These are phyloP conservation scores for Rhogogaster chlorosoma DNA, from an alignment of 2,888 invertebrate genomes.

Conservation along the genomic window DNA sequence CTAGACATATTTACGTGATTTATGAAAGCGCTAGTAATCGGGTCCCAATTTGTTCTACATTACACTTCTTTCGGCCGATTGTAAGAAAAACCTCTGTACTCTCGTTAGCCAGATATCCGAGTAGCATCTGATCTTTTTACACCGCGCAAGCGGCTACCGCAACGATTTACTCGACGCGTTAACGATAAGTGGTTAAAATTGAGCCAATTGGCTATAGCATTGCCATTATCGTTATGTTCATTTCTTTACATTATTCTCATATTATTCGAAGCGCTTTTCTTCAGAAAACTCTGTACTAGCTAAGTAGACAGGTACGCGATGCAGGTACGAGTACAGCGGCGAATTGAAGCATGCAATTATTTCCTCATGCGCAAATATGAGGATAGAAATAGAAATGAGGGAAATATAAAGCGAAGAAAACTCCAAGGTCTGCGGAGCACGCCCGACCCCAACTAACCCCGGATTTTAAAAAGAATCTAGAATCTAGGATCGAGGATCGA, in stretches of 20 bases:
- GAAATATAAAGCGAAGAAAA: slow-evolving; percentile 26
- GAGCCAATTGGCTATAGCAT: slow-evolving; percentile 21
- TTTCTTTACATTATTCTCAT: not conserved
- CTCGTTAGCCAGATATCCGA: not conserved
- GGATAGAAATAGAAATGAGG: not conserved
- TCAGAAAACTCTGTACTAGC: not conserved
- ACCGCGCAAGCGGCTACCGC: not conserved
- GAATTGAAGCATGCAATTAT: not conserved
- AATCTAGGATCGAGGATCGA: slow-evolving; percentile 69
- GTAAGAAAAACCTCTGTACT: not conserved
- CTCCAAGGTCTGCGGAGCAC: not conserved
- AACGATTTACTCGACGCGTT: slow-evolving; percentile 3
- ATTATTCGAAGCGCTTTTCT: slow-evolving; percentile 7
- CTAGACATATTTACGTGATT: not conserved
- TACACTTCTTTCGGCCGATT: not conserved
- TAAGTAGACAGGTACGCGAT: not conserved
- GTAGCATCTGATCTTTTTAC: not conserved
- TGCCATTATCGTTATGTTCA: not conserved
- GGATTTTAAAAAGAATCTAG: not conserved
- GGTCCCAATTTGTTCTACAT: not conserved
- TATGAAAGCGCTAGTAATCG: not conserved
- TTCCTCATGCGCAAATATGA: not conserved
- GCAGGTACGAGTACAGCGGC: not conserved
- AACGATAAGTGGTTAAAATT: slow-evolving; percentile 27
- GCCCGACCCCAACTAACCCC: slow-evolving; percentile 71